phyloP scores from a whole-genome alignment of 1,140 invertebrate genomes.

The Drosophila nigromelanica region DNA sequence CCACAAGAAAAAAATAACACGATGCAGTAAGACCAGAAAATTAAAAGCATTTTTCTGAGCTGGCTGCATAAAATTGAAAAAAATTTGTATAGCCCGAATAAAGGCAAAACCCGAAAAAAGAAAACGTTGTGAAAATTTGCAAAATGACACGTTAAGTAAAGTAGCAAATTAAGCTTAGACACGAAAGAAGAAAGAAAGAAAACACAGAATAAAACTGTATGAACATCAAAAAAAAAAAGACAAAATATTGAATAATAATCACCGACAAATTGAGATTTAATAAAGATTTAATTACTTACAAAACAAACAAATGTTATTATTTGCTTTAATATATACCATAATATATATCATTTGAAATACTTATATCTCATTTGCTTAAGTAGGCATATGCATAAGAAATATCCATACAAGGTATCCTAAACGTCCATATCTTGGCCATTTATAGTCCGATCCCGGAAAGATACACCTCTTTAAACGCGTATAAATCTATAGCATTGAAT shows the following conservation, averaged over 20 bases:
- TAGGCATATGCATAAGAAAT: too few species aligned
- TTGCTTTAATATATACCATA: neutral
- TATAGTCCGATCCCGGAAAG: too few species aligned
- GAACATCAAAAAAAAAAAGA: slow-evolving; percentile 33
- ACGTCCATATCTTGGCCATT: too few species aligned
- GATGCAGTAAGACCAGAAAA: slow-evolving; percentile 6
- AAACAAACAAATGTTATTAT: slow-evolving; percentile 25
- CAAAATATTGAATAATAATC: slow-evolving; percentile 79
- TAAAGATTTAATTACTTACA: slow-evolving; percentile 80
- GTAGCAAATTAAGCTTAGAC: slow-evolving; percentile 65
- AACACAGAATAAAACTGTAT: slow-evolving; percentile 27
- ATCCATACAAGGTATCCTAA: too few species aligned
- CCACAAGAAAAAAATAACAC: slow-evolving; percentile 28
- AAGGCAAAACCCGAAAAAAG: slow-evolving; percentile 9
- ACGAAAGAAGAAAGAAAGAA: slow-evolving; percentile 31
- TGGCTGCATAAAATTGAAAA: neutral
- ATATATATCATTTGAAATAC: too few species aligned
- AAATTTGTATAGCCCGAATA: slow-evolving; percentile 2
- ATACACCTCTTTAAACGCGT: too few species aligned
- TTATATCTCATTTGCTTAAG: too few species aligned
- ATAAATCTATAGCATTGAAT: too few species aligned
- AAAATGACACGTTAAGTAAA: slow-evolving; percentile 49
- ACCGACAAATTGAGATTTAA: slow-evolving; percentile 81
- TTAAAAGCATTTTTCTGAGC: slow-evolving; percentile 26
- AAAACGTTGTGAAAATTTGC: slow-evolving; percentile 37